Base-by-base conservation (phyloP, 1,140 invertebrate genomes). In the Leptinotarsa undecemlineata region DNA sequence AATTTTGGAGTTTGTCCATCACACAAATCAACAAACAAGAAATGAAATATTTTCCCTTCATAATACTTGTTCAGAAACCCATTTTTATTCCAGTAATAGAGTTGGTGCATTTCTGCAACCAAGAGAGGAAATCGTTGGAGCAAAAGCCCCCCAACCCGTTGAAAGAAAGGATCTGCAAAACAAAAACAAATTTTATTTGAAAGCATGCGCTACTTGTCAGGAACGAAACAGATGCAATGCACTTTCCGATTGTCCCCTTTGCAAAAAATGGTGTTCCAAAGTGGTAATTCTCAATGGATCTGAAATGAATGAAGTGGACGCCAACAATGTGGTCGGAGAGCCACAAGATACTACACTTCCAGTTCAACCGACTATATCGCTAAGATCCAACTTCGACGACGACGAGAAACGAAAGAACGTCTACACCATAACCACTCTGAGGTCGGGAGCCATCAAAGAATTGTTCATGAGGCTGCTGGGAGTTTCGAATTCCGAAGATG, bases 391-490 rank as follows among this genome's bases (percentile, higher is more conserved):
- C 14, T 69, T 21, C 26, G 68, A 76, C 5, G 48, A 76, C 21
- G 66, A 76, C 19, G 68, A 74, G 15, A 68, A 48, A 57, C 60
- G 69, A 48, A 77, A 74, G 68, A 71, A 68, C 19, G 48, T 76
- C 3, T 74, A 72, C 42, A 75, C 72, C 47, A 70, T 78, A 47
- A 48, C 72, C 15, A 72, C 64, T 20, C 72, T 48, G n/a, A 67
- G 26, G 21, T 26, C 69, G 14, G 77, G 74, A 17, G 57, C 69
- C 21, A 42, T 60, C 3, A 76, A 76, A 33, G 70, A 78, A 4
- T 57, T 76, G 17, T 74, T 78, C 33, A 74, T 67, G 20, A 74
- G 48, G 48, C 66, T 76, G 20, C 61, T 76, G 5, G 77, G 77
- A 48, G 63, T 78, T 48, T 68, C n/a, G 17, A 61, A 78, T 47